Percentiles rank a stretch among this genome's conserved stretches.
phyloP scores from a whole-genome alignment of 2,797 vertebrate species.

The Cuculus canorus region DNA sequence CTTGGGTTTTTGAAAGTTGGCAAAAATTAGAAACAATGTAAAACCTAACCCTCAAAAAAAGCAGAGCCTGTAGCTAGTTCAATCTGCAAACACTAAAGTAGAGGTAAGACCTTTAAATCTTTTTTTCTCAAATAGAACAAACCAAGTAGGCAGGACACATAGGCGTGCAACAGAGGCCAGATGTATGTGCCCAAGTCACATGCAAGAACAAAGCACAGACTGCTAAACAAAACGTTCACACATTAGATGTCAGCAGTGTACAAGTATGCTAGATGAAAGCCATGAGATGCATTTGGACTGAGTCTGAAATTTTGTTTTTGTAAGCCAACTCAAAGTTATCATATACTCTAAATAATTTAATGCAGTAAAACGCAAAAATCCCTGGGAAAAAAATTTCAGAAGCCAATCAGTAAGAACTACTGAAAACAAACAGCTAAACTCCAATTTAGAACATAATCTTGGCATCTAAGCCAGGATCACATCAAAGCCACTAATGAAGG shows the following conservation, averaged over 20 bases:
- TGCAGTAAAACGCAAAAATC: not conserved
- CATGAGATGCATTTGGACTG: not conserved
- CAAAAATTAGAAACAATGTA: not conserved
- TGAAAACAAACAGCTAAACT: not conserved
- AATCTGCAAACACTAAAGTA: conserved; percentile 53
- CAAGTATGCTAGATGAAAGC: not conserved
- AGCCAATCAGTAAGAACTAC: not conserved
- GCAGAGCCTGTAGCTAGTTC: not conserved
- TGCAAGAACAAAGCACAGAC: not conserved
- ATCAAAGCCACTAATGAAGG: not conserved
- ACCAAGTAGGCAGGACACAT: not conserved
- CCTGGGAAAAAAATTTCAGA: not conserved
- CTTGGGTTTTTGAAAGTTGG: not conserved
- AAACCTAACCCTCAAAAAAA: not conserved
- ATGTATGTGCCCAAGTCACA: not conserved
- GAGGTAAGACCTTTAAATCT: not conserved
- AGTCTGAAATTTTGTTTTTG: not conserved
- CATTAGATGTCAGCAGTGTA: not conserved
- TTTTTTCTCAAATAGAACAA: not conserved
- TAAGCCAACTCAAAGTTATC: not conserved
- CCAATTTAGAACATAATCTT: not conserved
- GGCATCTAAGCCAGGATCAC: not conserved
- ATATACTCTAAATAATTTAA: not conserved
- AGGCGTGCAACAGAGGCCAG: not conserved
- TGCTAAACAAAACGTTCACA: not conserved